These are phyloP conservation scores for Melipona bicolor DNA, from an alignment of 2,888 invertebrate species.

Conservation along the genomic window DNA sequence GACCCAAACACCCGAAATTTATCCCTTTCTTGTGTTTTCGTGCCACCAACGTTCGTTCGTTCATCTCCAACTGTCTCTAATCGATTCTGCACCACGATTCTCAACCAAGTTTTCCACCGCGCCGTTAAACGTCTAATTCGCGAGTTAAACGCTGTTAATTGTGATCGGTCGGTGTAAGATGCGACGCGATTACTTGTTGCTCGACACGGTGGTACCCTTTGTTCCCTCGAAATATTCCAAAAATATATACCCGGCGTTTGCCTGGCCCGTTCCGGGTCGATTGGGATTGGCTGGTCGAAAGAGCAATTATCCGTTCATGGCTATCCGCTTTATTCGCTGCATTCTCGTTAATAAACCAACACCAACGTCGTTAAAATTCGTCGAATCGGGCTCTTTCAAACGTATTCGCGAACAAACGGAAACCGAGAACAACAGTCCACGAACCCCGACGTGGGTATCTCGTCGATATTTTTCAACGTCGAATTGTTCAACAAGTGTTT, in stretches of 20 bases:
- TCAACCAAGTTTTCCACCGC: not conserved
- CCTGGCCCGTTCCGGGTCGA: not conserved
- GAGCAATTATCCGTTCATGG: too few species aligned
- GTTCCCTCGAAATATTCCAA: conserved; percentile 32
- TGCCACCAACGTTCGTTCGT: not conserved
- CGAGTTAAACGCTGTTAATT: too few species aligned
- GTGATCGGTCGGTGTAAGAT: conserved; percentile 30
- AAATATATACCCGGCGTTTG: not conserved
- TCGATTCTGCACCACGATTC: not conserved
- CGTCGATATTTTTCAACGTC: not conserved
- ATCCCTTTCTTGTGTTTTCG: not conserved
- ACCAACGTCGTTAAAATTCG: conserved; percentile 6
- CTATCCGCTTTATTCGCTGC: too few species aligned
- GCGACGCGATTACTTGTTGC: conserved; percentile 56
- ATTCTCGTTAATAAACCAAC: not conserved
- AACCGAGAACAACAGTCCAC: too few species aligned
- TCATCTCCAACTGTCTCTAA: not conserved
- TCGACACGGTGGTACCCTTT: conserved; percentile 32
- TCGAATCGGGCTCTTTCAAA: not conserved
- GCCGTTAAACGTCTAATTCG: not conserved
- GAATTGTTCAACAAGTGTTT: conserved; percentile 41
- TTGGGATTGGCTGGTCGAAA: not conserved
- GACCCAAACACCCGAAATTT: not conserved
- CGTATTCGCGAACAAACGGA: too few species aligned
- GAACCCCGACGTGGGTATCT: too few species aligned